Base-by-base conservation (phyloP, 2,113 vertebrate species). In the Vimba vimba region DNA sequence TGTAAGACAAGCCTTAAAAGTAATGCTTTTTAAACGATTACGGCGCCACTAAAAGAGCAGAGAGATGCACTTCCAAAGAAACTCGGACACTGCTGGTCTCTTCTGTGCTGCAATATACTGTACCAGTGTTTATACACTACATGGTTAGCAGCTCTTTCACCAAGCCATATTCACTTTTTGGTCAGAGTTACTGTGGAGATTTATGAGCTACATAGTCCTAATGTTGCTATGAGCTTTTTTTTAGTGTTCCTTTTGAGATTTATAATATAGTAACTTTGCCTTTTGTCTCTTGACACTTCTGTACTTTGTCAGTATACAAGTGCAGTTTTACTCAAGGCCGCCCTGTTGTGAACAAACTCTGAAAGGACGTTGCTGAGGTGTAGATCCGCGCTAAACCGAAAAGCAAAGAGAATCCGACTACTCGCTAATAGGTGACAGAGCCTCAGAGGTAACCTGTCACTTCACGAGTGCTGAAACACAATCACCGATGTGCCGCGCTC, bases 311-410 rank as follows among this genome's bases (percentile, higher is more conserved):
- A 85, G 78, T 57, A 87, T 84, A 83, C 62, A 91, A 97, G 96
- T 96, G 95, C 96, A 96, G 95, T 96, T 96, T 90, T 94, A 91
- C 88, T 62, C 90, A 91, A 90, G 83, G 87, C 79, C 73, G 64
- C 64, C 79, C 59, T 87, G 52, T 79, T 89, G 45, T 77, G 69
- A 4, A 64, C 80, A 12, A 92, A 92, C 95, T 96, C 95, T 95
- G 95, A 94, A 95, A 96, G 95, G 95, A 94, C 79, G 62, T 77
- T 76, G 71, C 66, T 64, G 21, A 87, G 66, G 23, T 79, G 64
- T 79, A 84, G 77, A 71, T 75, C 39, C 23, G 73, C 64, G 78
- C 91, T 19, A 85, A 87, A 86, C 79, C 39, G 73, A 74, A 64
- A 50, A 39, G 64, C 43, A 85, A 82, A 57, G 64, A 8, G 23